phyloP scores from a whole-genome alignment of 2,797 vertebrate species.

The Sebastes wilsoni region DNA sequence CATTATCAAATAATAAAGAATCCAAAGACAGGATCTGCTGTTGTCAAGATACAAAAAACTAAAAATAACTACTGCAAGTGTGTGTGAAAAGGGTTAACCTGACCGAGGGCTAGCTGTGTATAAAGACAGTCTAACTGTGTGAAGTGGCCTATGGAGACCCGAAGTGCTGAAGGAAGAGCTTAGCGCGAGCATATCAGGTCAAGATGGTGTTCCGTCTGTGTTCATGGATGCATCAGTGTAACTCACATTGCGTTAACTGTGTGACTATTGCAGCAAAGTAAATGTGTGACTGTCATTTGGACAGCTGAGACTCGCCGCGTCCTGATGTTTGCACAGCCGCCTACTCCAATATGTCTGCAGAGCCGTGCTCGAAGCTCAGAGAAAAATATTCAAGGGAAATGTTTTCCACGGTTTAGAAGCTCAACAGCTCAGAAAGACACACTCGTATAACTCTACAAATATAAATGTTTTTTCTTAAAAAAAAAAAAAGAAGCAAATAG shows the following conservation, averaged over 20 bases:
- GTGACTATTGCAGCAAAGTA: conserved; percentile 54
- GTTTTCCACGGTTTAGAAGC: conserved; percentile 34
- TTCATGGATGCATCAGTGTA: conserved; percentile 35
- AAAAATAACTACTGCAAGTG: too few species aligned
- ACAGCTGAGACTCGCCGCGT: conserved; percentile 58
- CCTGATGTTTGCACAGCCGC: conserved; percentile 68
- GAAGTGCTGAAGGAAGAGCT: conserved; percentile 10
- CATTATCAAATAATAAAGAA: too few species aligned
- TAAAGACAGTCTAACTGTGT: background rate
- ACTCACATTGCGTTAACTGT: conserved; percentile 47
- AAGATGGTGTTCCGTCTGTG: conserved; percentile 33
- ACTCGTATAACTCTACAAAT: conserved; percentile 23
- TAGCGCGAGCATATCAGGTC: conserved; percentile 14
- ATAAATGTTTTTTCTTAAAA: background rate
- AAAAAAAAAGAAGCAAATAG: background rate
- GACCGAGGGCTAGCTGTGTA: background rate
- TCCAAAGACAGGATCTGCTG: too few species aligned
- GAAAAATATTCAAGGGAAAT: conserved; percentile 39
- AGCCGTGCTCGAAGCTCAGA: conserved; percentile 41
- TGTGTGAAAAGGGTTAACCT: conserved; percentile 1
- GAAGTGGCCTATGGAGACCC: conserved; percentile 27
- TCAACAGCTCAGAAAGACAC: conserved; percentile 18
- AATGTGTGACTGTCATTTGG: conserved; percentile 67
- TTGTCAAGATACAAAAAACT: too few species aligned
- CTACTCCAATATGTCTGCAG: conserved; percentile 66